Evolutionary conservation across 30 jellyfish, hydroid and myxozoan genomes (phyloP).

Genomic region (Aurelia aurita): DNA sequence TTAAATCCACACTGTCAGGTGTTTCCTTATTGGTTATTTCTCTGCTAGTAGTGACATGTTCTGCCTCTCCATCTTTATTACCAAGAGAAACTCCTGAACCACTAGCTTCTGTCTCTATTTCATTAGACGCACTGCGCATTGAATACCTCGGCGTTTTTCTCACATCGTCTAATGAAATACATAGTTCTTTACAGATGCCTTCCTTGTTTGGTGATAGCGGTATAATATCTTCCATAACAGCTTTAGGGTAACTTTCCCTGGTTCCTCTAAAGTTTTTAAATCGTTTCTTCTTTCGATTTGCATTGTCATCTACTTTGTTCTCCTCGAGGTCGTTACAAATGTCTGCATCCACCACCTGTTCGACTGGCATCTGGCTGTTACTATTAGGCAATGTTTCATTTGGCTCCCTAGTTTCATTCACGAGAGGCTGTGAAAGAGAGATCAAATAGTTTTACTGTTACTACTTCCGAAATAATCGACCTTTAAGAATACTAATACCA

Average conservation of each 20-base stretch:
- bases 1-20: background rate
- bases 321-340: too few relatives aligned
- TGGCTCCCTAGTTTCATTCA: too few relatives aligned
- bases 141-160: background rate
- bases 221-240: constrained; percentile 27
- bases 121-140: background rate
- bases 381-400: too few relatives aligned
- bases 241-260: constrained; percentile 33
- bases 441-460: too few relatives aligned
- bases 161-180: background rate
- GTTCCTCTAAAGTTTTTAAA: constrained; percentile 48
- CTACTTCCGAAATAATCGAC: too few relatives aligned
- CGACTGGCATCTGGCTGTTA: too few relatives aligned
- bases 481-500: too few relatives aligned
- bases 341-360: too few relatives aligned
- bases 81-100: background rate
- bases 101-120: background rate
- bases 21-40: background rate
- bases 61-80: background rate
- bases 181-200: background rate
- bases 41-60: background rate
- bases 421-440: too few relatives aligned
- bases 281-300: constrained; percentile 37
- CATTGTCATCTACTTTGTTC: background rate
- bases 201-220: background rate